Evolutionary conservation across 2,888 invertebrate species (phyloP), one percentile per base, ranked within the genome.

Genomic region (Isotomurus palustris): DNA sequence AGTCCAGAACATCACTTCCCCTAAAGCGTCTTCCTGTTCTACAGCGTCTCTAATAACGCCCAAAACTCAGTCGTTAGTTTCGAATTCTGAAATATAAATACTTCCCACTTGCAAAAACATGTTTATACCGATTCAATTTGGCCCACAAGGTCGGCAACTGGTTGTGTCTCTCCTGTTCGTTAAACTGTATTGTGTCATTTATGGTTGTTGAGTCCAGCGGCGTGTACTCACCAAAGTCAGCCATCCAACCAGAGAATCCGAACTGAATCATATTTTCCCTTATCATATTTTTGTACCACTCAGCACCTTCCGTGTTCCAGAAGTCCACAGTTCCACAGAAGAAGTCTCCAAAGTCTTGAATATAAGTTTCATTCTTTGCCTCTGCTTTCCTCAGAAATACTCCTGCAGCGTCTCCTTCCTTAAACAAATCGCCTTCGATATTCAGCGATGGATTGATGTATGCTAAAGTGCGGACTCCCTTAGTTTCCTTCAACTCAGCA

Each of bases 241-340:
- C 70, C 71, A 71, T 71, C 66, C 69, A 71, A 1, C 71, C 71
- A 8, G 58, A 56, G 10, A 71, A 57, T 2, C 70, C 70, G 6
- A 71, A 57, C 22, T 54, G 53, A 3, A 70, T 45, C 53, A 71
- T 41, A 53, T 71, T 71, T 32, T 56, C 57, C 41, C 55, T 50
- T 21, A 71, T 63, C 19, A 67, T 40, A 2, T 59, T 64, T 48
- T 63, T 53, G 51, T 70, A 78, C 77, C 77, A 77, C 25, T 73
- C 49, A 0, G 64, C 65, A 0, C 76, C 75, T 3, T 72, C 67
- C 4, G 69, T 56, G 58, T 75, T 74, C 6, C 76, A 74, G 14
- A 76, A 66, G 60, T 79, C 77, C 2, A 79, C 56, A 8, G 69
- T 71, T 6, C 64, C 69, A 0, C 62, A 65, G 38, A 58, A 21